A percentile compares a stretch with the other conserved stretches of the same genome.
These are phyloP conservation scores for Macrobrachium rosenbergii DNA, from an alignment of 1,140 invertebrate genomes.

Conservation along the genomic window DNA sequence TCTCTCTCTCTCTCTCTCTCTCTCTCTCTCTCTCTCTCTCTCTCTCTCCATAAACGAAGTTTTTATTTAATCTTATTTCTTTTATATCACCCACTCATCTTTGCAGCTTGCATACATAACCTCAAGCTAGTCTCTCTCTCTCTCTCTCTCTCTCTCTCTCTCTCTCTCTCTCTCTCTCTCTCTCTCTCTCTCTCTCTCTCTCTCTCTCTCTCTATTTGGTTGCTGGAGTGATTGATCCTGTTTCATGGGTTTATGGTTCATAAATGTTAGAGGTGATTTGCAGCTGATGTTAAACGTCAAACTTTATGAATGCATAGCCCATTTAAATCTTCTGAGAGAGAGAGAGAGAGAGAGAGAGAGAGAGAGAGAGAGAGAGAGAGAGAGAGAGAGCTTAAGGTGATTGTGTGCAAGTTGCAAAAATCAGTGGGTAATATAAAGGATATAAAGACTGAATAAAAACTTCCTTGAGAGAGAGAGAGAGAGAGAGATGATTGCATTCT, in stretches of 20 bases:
- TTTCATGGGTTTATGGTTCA: too few relatives aligned
- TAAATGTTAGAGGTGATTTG: too few relatives aligned
- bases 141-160: neutral
- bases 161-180: constrained; percentile 27
- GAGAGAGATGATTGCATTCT: neutral
- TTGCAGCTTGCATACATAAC: too few relatives aligned
- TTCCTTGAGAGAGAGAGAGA: neutral
- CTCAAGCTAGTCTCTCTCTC: neutral
- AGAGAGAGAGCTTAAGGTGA: neutral
- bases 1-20: too few relatives aligned
- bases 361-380: neutral
- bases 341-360: neutral
- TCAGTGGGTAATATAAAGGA: too few relatives aligned
- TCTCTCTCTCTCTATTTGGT: neutral
- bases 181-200: constrained; percentile 29
- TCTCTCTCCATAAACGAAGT: too few relatives aligned
- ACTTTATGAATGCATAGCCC: neutral
- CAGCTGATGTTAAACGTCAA: neutral
- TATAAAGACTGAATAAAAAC: too few relatives aligned
- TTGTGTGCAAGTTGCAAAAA: too few relatives aligned
- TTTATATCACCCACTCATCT: too few relatives aligned
- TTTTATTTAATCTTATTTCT: too few relatives aligned
- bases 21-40: too few relatives aligned
- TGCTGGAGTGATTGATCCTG: too few relatives aligned
- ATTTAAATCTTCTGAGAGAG: neutral